Evolutionary conservation across 1,140 invertebrate genomes (phyloP).

Genomic region (Stegodyphus dumicola): DNA sequence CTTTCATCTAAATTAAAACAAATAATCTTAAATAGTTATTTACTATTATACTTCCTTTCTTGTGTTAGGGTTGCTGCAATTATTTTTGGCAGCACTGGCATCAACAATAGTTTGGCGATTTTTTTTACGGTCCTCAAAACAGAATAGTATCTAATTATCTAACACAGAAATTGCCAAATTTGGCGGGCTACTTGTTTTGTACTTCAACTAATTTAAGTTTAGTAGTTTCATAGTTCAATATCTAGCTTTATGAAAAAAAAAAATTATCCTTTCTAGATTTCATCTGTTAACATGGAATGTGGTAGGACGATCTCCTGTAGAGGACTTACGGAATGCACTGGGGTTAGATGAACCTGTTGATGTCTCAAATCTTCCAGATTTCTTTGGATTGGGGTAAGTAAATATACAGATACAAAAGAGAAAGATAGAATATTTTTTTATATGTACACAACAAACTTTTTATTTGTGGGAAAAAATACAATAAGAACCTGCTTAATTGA

Average conservation of each 20-base stretch:
- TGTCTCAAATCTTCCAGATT: constrained; percentile 77
- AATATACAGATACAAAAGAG: not conserved
- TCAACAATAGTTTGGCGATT: no score
- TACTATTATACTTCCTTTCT: no score
- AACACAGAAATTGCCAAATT: not conserved
- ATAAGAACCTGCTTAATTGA: no score
- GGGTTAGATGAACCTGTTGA: constrained; percentile 72
- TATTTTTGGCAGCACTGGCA: no score
- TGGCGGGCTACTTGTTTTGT: not conserved
- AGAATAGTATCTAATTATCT: no score
- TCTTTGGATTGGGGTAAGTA: constrained; percentile 82
- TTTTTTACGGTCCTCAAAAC: no score
- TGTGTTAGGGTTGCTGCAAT: no score
- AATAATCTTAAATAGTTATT: no score
- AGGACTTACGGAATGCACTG: constrained; percentile 77
- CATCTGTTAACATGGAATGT: constrained; percentile 82
- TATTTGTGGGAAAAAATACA: constrained; percentile 53
- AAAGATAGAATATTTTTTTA: constrained; percentile 11
- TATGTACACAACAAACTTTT: not conserved
- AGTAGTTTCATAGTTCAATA: not conserved
- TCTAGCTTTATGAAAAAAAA: not conserved
- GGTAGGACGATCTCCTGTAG: constrained; percentile 75
- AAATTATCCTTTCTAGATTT: constrained; percentile 58
- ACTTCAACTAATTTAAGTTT: not conserved
- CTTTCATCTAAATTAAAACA: no score